Evolutionary conservation across 2,888 invertebrate species (phyloP), one percentile per base, ranked within the genome.

Genomic region (Nephrocerus scutellatus): DNA sequence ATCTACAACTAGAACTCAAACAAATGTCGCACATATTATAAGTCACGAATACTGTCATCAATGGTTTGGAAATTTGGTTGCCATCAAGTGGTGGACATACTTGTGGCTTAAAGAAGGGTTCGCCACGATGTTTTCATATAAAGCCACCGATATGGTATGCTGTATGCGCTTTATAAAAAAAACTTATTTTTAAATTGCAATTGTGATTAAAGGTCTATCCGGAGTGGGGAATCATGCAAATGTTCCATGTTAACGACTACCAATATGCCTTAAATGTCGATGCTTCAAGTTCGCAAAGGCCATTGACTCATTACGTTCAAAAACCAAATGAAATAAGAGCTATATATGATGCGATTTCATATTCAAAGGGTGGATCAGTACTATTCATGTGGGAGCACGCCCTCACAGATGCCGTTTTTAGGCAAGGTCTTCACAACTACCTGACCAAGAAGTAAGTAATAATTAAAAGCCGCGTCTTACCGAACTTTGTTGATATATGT

Each of bases 301-400:
- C 86, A 38, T 82, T 91, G 56, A 84, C 82, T 0, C 77, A 86
- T 9, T 78, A 82, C 56, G 89, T 92, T 3, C 78, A 81, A 19
- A 80, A 84, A 56, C 90, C 90, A 0, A 80, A 79, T 40, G 87
- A 90, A 63, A 88, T 91, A 34, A 77, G 77, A 33, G 80, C 82
- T 48, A 83, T 86, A 10, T 89, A 89, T 51, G 87, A 89, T 57
- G 74, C 80, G 31, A 88, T 93, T 49, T 87, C 90, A 0, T 93
- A 93, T 59, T 80, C 79, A 23, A 93, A 93, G 77, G 86, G 90
- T 10, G 85, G 89, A 7, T 81, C 86, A 0, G 60, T 64, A 4
- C 26, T 64, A n/a, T 43, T 53, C 40, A 65, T 65, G 66, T 65
- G 62, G 62, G 57, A 58, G 20, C 36, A 59, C 40, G 65, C 64